These are phyloP conservation scores for Andrena marginata DNA, from an alignment of 2,888 invertebrate species.

Conservation along the genomic window DNA sequence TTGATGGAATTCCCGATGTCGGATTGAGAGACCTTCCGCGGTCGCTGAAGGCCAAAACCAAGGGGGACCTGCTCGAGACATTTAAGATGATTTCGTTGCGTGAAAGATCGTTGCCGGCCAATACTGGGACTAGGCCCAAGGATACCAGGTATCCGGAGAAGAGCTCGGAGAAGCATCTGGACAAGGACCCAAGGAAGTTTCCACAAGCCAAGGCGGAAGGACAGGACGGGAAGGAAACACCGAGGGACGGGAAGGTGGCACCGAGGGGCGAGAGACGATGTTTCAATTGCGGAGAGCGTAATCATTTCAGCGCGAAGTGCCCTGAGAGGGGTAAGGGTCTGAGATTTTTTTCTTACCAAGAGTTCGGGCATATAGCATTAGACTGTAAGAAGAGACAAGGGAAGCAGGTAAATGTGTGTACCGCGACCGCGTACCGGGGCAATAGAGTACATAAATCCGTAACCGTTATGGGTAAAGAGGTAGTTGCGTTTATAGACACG, in stretches of 20 bases:
- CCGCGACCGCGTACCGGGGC: background rate
- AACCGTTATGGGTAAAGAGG: constrained; percentile 6
- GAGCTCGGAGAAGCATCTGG: background rate
- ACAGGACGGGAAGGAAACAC: background rate
- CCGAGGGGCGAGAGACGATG: background rate
- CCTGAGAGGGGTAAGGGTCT: background rate
- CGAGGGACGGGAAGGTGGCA: background rate
- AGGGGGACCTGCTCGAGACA: background rate
- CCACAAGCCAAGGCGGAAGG: background rate
- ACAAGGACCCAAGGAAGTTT: background rate
- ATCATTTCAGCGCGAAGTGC: background rate
- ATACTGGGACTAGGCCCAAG: background rate
- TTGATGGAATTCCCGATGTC: constrained; percentile 16
- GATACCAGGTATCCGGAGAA: background rate
- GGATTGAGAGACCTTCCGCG: constrained; percentile 9
- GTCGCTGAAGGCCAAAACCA: background rate
- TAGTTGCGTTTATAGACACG: constrained; percentile 17
- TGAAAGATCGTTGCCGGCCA: background rate
- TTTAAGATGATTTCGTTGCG: background rate
- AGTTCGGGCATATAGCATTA: background rate
- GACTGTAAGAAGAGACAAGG: constrained; percentile 17
- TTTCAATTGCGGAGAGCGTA: background rate
- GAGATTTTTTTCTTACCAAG: background rate
- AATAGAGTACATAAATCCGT: constrained; percentile 11
- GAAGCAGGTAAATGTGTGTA: constrained; percentile 1